Base-by-base conservation (phyloP, 92 coral and sea anemone genomes). In the Actinernus sp. region DNA sequence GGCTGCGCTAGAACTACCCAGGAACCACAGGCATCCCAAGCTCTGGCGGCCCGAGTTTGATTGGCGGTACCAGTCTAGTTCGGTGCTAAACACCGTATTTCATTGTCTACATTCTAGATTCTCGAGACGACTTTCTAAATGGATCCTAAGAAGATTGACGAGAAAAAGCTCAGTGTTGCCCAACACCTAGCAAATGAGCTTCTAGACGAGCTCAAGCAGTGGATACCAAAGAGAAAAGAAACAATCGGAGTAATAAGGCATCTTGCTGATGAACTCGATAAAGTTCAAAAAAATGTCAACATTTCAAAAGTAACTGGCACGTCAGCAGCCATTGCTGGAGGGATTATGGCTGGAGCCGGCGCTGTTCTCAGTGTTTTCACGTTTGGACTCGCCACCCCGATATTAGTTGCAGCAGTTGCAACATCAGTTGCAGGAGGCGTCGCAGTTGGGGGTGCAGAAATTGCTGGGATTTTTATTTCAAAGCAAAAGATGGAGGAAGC, bases 391-490 rank as follows among this genome's bases (percentile, higher is more conserved):
- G 57, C 57, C 9, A 3, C 27, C 9, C 57, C 57, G 57, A 6
- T 50, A 26, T 17, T 50, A 25, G 57, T 3, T 5, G 14, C 6
- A 3, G 57, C 26, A 14, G 26, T 50, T 3, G 27, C 8, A 3
- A 20, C 57, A 3, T 25, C 57, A 5, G 57, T 50, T 17, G 57
- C 26, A 50, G 27, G 57, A 6, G 57, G 57, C 4, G 1, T 50
- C 27, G 24, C 57, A 9, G 14, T 29, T 14, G 57, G 8, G 4
- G 57, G 57, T 17, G 57, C 57, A 6, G 57, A 50, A 26, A 50
- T 50, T 17, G 57, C 26, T 5, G 27, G 24, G 9, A 25, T 25
- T 3, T 6, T 50, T 25, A 20, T 14, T 14, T 50, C 57, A n/a
- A 50, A 50, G 14, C 7, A 8, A 0, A 14, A 50, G 27, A 50